Base-by-base conservation (phyloP, 2,888 invertebrate species). In the Platycheirus rosarum region DNA sequence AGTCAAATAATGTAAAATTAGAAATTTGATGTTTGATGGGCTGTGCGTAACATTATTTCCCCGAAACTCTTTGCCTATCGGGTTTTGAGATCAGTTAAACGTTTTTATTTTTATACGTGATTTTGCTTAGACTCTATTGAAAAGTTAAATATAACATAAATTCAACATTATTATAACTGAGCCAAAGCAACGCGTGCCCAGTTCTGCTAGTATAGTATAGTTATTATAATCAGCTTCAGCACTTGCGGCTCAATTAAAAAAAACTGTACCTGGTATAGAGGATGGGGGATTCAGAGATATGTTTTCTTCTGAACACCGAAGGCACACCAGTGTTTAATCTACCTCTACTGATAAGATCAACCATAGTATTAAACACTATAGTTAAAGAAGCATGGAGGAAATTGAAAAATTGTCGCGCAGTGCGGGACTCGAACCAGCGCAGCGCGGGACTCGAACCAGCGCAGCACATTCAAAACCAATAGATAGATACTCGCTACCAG, bases 251-350 rank as follows among this genome's bases (percentile, higher is more conserved):
- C 23, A 23, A 23, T 4, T 4, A 23, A 16, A 44, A 44, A 16
- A 16, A 44, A 13, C 0, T 44, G 44, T 44, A 44, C 14, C n/a
- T 44, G 44, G 14, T 16, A 13, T 13, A 2, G 44, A 44, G 44
- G 44, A 18, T 44, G n/a, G 14, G 11, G 14, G 18, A 8, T 14
- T 70, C 53, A 57, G 55, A 63, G 48, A 18, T 29, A 18, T 4
- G 32, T 23, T 49, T 65, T 35, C 48, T 49, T 71, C 69, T 79
- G 74, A 69, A 68, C 74, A 79, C 74, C 79, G 78, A 79, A 79
- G 73, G 73, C 62, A 0, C n/a, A n/a, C n/a, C n/a, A n/a, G n/a
- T n/a, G n/a, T n/a, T n/a, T 9, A 60, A 62, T 4, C 66, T 60
- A 62, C 13, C 60, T 66, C 14, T 65, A 14, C 23, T 6, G n/a